Evolutionary conservation across 2,888 invertebrate genomes (phyloP), one percentile per base, ranked within the genome.

Genomic region (Diaphora mendica): DNA sequence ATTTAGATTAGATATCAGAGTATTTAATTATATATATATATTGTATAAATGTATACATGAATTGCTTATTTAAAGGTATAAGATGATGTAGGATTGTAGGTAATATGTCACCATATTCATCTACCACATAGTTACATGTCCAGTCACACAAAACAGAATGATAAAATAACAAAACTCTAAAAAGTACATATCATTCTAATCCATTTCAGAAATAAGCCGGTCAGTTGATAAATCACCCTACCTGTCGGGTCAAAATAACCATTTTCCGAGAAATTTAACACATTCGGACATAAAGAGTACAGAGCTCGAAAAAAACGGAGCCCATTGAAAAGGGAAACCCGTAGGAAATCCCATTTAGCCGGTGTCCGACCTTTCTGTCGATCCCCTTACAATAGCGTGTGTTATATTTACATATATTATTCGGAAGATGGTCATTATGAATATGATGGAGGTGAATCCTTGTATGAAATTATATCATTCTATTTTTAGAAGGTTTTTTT

Each of bases 261-360:
- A 92, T 91, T 91, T 95, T 93, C 93, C 94, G 89, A 90, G 86
- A 94, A 94, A 95, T 95, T 95, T 94, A 94, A 94, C 94, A 91
- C 93, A 92, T 93, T 91, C 90, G 89, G 86, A 90, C 79, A 82
- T 75, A 84, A 79, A 84, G 79, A 79, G 79, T 65, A 73, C 70
- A 84, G 83, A 78, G 73, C 23, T 17, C 42, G 35, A 72, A 79
- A 84, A 84, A 81, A 81, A 76, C 55, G 84, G 85, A 86, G 83
- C 80, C 51, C 78, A 85, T 87, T 89, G 88, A 85, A 89, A 89
- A 86, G 20, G 91, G 89, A 91, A 91, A 90, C 91, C 91, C 89
- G 89, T 87, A 90, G 87, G 89, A 85, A 92, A 92, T 92, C 93
- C 94, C 91, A 91, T 92, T 92, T 91, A 84, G 85, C 85, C 88